Percentiles rank a stretch among this genome's conserved stretches.
These are phyloP conservation scores for Sinonovacula constricta DNA, from an alignment of 1,140 invertebrate genomes.

Conservation along the genomic window DNA sequence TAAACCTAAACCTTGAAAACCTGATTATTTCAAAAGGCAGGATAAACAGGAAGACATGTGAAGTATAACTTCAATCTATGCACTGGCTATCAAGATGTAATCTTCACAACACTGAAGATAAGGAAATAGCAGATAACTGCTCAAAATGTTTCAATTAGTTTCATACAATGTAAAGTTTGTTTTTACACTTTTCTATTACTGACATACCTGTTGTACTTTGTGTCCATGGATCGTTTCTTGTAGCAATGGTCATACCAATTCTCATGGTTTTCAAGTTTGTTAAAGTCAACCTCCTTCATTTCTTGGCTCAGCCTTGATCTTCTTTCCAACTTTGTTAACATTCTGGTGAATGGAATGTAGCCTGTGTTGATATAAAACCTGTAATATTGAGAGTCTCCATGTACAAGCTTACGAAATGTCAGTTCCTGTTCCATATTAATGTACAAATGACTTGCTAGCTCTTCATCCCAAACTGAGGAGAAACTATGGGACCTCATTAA, in stretches of 20 bases:
- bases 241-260: constrained; percentile 43
- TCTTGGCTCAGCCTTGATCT: constrained; percentile 16
- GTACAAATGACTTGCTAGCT: neutral
- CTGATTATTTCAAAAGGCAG: too few species aligned
- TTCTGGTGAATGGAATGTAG: neutral
- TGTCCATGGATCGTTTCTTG: constrained; percentile 31
- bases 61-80: too few species aligned
- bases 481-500: constrained; percentile 29
- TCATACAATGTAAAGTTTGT: too few species aligned
- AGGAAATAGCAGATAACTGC: too few species aligned
- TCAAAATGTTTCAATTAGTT: too few species aligned
- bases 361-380: constrained; percentile 47
- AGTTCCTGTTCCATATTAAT: constrained; percentile 33
- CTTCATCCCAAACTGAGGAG: neutral
- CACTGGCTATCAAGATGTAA: too few species aligned
- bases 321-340: constrained; percentile 38
- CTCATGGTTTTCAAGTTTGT: constrained; percentile 43
- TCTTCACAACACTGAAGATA: too few species aligned
- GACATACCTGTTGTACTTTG: constrained; percentile 41
- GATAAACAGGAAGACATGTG: too few species aligned
- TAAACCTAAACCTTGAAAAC: too few species aligned
- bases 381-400: constrained; percentile 38
- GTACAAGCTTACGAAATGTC: constrained; percentile 3
- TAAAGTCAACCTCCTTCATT: constrained; percentile 27
- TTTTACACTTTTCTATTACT: too few species aligned